Base-by-base conservation (phyloP, 53 echinoderm and acorn worm species). In the Luidia sarsii region DNA sequence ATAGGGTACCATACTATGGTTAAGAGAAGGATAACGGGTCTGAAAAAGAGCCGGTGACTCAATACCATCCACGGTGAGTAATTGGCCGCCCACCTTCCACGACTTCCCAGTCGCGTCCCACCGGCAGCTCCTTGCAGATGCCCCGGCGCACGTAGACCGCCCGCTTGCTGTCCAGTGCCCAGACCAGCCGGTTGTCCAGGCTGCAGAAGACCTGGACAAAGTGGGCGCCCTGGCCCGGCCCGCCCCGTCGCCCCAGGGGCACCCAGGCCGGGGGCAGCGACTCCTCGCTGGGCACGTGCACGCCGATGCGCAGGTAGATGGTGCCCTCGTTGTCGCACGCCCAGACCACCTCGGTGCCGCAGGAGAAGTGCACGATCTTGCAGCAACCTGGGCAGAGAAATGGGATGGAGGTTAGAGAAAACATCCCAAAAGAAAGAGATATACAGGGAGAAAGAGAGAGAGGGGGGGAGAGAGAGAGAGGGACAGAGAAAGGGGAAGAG, bases 81-180 rank as follows among this genome's bases (percentile, higher is more conserved):
- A n/a, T n/a, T n/a, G n/a, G n/a, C 57, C 27, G 6, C 70, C 52
- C 86, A 96, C 97, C 97, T 93, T 92, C 90, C 29, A 96, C 97
- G 16, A 75, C 63, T 41, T 93, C 91, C 97, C 97, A 96, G 30
- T 89, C 81, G 6, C 83, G 34, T 15, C 97, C 97, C 6, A 96
- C 72, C 39, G 97, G 97, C 53, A 93, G 73, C 25, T 36, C 82
- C 21, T 86, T 72, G 25, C 83, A 85, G 48, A 96, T 90, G 15
- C 93, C 97, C 66, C 71, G 82, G 57, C 97, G 69, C 21, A 87
- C 90, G 65, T 96, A 96, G 52, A 96, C 97, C 13, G 86, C 73
- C 50, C 61, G 88, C 67, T 83, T 93, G 50, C 80, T 96, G 54
- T 96, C 97, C 14, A 96, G 27, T 13, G 97, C 97, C 97, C 97